Conservation (phyloP, 2,888 invertebrate species). For the Operophtera brumata region DNA sequence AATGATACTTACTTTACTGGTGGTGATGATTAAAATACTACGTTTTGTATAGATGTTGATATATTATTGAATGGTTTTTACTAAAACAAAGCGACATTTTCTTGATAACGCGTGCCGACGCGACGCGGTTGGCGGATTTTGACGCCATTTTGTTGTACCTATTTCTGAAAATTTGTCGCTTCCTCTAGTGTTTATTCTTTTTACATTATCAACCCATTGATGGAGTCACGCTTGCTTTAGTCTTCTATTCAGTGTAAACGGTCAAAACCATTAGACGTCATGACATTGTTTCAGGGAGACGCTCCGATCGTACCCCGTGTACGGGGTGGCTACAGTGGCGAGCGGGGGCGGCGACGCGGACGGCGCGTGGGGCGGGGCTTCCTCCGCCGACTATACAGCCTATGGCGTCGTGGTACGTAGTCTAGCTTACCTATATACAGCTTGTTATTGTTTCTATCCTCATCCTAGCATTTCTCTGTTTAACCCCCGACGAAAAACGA, state of each 20-base stretch:
- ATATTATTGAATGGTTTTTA: too few species aligned
- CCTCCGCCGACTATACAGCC: constrained; percentile 79
- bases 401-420: constrained; percentile 55
- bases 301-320: constrained; percentile 84
- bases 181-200: not conserved
- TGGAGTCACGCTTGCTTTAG: too few species aligned
- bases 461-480: too few species aligned
- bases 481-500: too few species aligned
- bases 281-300: constrained; percentile 78
- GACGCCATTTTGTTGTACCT: constrained; percentile 1
- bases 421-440: too few species aligned
- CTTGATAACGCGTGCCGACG: too few species aligned
- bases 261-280: too few species aligned
- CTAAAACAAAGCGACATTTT: too few species aligned
- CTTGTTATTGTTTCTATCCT: constrained; percentile 1
- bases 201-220: not conserved
- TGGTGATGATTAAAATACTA: too few species aligned
- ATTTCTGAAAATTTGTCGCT: not conserved
- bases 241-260: too few species aligned
- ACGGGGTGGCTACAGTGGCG: constrained; percentile 65
- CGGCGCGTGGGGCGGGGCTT: constrained; percentile 69
- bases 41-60: too few species aligned
- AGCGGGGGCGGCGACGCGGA: constrained; percentile 55
- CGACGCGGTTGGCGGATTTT: not conserved
- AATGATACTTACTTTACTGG: too few species aligned